Conservation (phyloP, 2,888 invertebrate genomes). For the Lepidonotus clava region DNA sequence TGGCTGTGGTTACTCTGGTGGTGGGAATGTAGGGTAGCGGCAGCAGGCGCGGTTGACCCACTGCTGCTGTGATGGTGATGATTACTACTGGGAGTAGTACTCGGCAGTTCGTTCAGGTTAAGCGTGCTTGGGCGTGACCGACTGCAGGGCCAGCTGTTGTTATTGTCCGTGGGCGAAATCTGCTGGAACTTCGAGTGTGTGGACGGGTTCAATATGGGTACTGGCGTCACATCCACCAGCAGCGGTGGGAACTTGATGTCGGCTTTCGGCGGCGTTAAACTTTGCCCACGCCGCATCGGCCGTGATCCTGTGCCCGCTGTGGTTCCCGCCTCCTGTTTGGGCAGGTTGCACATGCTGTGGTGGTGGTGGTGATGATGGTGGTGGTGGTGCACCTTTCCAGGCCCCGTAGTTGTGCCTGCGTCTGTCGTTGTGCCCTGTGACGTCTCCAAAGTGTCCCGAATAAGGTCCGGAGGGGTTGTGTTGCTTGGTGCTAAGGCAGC, state of each 20-base stretch:
- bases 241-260: conserved; percentile 49
- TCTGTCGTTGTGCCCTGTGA: background rate
- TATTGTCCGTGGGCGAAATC: conserved; percentile 52
- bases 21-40: conserved; percentile 6
- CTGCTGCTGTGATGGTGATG: conserved; percentile 35
- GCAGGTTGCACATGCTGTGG: conserved; percentile 47
- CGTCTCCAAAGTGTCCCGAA: conserved; percentile 37
- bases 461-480: conserved; percentile 54
- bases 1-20: conserved; percentile 29
- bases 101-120: conserved; percentile 46
- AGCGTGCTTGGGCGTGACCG: conserved; percentile 48
- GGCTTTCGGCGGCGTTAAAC: conserved; percentile 40
- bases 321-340: conserved; percentile 21
- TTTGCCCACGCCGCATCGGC: conserved; percentile 1
- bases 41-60: background rate
- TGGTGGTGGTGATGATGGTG: conserved; percentile 54
- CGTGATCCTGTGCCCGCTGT: background rate
- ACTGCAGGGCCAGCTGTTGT: conserved; percentile 44
- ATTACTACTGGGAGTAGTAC: too few species aligned
- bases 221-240: conserved; percentile 31
- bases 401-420: background rate
- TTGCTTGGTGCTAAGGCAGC: too few species aligned
- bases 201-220: background rate
- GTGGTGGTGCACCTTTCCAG: conserved; percentile 44
- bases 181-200: conserved; percentile 50